A percentile compares a stretch with the other conserved stretches of the same genome.
phyloP scores from a whole-genome alignment of 2,797 vertebrate genomes.

The Gymnothorax javanicus region DNA sequence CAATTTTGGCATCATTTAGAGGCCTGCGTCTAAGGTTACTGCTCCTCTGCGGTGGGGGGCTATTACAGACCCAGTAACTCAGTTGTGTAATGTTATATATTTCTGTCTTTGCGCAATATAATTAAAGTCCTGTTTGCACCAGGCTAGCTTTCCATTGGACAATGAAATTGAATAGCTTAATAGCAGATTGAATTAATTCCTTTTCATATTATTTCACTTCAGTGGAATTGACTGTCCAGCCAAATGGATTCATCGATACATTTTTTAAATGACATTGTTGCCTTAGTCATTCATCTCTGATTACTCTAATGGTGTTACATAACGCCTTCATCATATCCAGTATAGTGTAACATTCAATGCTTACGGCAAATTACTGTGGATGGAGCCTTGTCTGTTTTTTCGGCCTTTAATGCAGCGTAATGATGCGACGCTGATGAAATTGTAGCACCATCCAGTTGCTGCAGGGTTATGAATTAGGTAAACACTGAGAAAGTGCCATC shows the following conservation, averaged over 20 bases:
- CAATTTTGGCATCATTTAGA: no score
- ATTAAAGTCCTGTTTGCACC: neutral
- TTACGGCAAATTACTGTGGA: neutral
- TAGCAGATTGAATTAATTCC: neutral
- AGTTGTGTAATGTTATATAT: neutral
- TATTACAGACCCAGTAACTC: neutral
- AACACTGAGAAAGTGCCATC: neutral
- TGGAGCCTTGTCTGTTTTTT: no score
- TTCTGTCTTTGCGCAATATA: neutral
- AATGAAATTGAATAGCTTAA: neutral
- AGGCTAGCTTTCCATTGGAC: neutral
- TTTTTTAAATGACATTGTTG: neutral
- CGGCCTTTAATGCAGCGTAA: neutral
- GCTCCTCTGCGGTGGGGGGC: no score
- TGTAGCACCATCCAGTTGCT: neutral
- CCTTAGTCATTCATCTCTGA: neutral
- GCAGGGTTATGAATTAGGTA: neutral
- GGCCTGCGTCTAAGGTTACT: no score
- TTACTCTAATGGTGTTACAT: neutral
- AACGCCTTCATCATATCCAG: neutral
- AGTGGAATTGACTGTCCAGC: neutral
- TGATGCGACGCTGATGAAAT: neutral
- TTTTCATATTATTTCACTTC: neutral
- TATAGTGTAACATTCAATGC: neutral
- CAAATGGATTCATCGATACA: neutral